phyloP scores from a whole-genome alignment of 2,888 invertebrate genomes.

The Deilephila elpenor region DNA sequence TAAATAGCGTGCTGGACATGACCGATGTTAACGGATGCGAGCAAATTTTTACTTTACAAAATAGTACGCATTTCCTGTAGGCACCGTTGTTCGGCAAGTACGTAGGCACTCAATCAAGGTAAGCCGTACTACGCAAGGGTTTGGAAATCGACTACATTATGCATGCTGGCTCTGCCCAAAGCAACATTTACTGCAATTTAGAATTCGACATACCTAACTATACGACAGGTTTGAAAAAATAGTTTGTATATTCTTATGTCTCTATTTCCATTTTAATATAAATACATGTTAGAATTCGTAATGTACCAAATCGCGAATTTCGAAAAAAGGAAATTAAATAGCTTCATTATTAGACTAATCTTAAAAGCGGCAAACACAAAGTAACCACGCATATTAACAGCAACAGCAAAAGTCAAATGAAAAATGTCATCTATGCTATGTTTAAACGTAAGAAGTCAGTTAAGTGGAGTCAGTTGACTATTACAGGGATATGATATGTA shows the following conservation, averaged over 20 bases:
- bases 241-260: no score
- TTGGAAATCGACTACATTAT: neutral
- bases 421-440: neutral
- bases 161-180: neutral
- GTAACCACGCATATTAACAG: no score
- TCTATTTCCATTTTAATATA: no score
- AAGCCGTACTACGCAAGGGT: slow-evolving; percentile 36
- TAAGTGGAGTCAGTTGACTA: neutral
- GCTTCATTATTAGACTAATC: no score
- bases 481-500: slow-evolving; percentile 13
- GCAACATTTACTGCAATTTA: neutral
- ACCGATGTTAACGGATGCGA: slow-evolving; percentile 25
- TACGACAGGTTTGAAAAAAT: neutral
- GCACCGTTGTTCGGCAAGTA: slow-evolving; percentile 1
- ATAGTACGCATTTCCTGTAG: slow-evolving; percentile 41
- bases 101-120: slow-evolving; percentile 35
- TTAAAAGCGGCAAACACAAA: no score
- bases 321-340: no score
- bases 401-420: neutral
- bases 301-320: no score
- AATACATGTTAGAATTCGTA: no score
- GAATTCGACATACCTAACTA: neutral
- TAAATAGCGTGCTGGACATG: neutral
- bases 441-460: slow-evolving; percentile 7
- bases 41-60: slow-evolving; percentile 37